Evolutionary conservation across 2,113 vertebrate species (phyloP).

Genomic region (Psittacara wagleri): DNA sequence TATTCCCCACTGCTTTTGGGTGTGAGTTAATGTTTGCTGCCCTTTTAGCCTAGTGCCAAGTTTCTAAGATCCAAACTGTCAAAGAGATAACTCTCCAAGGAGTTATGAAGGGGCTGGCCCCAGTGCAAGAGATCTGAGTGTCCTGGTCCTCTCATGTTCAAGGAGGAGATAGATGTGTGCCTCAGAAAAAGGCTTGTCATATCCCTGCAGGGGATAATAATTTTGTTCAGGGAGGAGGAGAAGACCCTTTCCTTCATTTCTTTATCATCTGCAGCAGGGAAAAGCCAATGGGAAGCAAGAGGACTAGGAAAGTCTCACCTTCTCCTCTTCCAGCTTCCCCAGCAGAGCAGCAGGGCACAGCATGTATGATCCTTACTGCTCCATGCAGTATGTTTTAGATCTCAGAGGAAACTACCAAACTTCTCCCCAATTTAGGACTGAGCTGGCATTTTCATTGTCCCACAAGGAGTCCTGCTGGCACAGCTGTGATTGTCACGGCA

Average conservation of each 20-base stretch:
- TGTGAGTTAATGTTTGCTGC: neutral
- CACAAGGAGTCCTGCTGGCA: neutral
- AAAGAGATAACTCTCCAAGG: neutral
- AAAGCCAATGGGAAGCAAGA: neutral
- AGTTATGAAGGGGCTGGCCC: neutral
- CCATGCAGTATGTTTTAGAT: neutral
- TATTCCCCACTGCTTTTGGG: neutral
- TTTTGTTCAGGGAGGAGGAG: neutral
- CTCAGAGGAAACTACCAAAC: neutral
- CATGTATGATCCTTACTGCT: neutral
- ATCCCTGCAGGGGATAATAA: neutral
- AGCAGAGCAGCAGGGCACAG: neutral
- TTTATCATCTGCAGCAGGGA: neutral
- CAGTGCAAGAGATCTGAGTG: neutral
- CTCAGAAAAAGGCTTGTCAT: neutral
- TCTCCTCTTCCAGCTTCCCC: neutral
- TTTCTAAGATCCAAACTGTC: neutral
- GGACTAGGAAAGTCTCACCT: neutral
- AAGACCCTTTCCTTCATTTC: neutral
- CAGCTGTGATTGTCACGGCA: neutral
- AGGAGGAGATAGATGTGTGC: neutral
- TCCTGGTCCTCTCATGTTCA: neutral
- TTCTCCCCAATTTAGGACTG: neutral
- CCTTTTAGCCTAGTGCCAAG: neutral
- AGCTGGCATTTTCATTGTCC: neutral